These are phyloP conservation scores for Tetrax tetrax DNA, from an alignment of 2,113 vertebrate genomes.

Conservation along the genomic window DNA sequence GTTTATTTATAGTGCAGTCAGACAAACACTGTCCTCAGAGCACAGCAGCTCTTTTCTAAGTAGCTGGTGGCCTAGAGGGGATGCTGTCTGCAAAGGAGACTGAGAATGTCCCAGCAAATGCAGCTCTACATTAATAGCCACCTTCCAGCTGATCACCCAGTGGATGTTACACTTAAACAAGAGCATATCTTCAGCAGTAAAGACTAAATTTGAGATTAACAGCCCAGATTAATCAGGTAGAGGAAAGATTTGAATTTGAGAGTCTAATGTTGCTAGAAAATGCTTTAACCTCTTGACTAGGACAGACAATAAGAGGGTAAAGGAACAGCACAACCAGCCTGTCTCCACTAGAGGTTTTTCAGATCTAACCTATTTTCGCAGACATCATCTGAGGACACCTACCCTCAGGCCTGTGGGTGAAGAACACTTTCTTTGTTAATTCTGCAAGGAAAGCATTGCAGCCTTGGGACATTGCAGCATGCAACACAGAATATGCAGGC, in stretches of 20 bases:
- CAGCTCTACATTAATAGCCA: neutral
- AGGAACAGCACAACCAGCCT: neutral
- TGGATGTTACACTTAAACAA: neutral
- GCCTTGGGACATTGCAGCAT: neutral
- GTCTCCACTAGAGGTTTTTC: neutral
- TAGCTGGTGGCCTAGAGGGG: neutral
- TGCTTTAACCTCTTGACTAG: neutral
- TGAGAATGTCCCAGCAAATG: neutral
- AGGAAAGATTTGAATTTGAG: neutral
- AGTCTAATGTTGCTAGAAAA: neutral
- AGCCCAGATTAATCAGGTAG: neutral
- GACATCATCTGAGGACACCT: slow-evolving; percentile 9
- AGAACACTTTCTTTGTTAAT: slow-evolving; percentile 11
- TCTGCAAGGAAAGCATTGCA: slow-evolving; percentile 28
- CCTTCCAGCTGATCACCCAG: neutral
- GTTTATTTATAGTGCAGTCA: neutral
- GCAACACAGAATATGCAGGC: neutral
- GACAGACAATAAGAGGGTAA: neutral
- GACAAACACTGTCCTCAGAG: neutral
- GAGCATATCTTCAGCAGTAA: neutral
- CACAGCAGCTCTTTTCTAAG: neutral
- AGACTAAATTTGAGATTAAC: neutral
- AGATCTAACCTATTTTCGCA: neutral
- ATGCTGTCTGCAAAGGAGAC: neutral
- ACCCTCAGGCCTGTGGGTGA: neutral